Evolutionary conservation across 2,888 invertebrate species (phyloP).

Genomic region (Tricholauxania praeusta): DNA sequence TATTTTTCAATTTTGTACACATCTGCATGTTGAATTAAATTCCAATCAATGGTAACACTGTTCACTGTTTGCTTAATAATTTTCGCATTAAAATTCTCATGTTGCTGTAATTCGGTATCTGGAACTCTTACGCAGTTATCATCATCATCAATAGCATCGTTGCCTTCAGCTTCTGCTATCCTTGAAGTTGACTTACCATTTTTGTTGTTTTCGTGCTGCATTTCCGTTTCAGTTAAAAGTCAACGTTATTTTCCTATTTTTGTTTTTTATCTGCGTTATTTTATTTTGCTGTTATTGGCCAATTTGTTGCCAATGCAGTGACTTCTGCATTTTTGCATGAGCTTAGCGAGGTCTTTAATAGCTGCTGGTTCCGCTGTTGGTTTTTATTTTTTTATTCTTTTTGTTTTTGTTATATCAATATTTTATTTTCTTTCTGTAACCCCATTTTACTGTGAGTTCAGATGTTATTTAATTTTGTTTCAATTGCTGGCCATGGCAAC

Average conservation of each 20-base stretch:
- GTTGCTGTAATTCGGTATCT: conserved; percentile 38
- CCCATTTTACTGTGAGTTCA: no score
- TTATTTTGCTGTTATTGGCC: conserved; percentile 11
- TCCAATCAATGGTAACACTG: conserved; percentile 61
- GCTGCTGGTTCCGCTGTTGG: no score
- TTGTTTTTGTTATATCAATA: no score
- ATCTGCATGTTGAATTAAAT: conserved; percentile 51
- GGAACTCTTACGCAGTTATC: conserved; percentile 6
- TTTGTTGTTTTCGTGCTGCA: no score
- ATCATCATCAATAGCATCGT: background rate
- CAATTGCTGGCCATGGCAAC: no score
- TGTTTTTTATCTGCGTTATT: background rate
- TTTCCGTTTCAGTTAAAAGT: no score
- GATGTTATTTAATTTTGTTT: no score
- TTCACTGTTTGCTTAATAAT: conserved; percentile 58
- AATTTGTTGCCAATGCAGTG: conserved; percentile 1
- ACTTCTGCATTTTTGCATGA: no score
- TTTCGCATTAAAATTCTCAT: conserved; percentile 54
- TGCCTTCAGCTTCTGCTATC: background rate
- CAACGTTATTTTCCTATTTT: background rate
- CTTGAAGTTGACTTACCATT: no score
- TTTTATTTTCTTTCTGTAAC: no score
- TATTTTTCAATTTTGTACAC: conserved; percentile 64
- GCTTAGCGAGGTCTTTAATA: no score
- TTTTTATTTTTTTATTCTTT: no score